Percentiles rank a stretch among this genome's conserved stretches.
Evolutionary conservation across 2,797 vertebrate species (phyloP).

Genomic region (Myotis planiceps): DNA sequence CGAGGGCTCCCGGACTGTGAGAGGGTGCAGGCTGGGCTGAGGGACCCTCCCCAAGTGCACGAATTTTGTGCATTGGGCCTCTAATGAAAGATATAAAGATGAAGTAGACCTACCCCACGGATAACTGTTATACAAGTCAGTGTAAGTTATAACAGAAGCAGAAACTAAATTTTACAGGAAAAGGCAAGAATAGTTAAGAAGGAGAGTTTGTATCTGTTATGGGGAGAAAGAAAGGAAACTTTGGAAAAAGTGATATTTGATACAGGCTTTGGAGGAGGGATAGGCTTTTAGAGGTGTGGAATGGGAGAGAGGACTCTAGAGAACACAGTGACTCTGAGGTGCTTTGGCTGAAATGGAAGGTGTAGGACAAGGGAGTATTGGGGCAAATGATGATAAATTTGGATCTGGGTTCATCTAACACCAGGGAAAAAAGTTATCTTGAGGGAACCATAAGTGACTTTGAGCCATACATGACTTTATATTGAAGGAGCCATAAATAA

Average conservation of each 20-base stretch:
- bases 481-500: background rate
- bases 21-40: too few species aligned
- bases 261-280: background rate
- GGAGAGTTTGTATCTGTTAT: background rate
- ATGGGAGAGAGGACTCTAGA: background rate
- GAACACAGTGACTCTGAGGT: background rate
- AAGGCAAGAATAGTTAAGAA: background rate
- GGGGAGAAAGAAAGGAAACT: background rate
- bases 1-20: too few species aligned
- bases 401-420: background rate
- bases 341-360: background rate
- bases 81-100: background rate
- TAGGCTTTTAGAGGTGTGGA: background rate
- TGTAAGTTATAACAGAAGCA: background rate
- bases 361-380: background rate
- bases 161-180: background rate
- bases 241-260: background rate
- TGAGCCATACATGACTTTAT: background rate
- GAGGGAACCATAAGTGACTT: background rate
- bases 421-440: background rate
- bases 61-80: too few species aligned
- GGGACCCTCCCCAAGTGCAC: fast-evolving
- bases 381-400: background rate
- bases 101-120: background rate
- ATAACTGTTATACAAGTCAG: background rate